phyloP scores from a whole-genome alignment of 2,888 invertebrate species.

The Morinoia aosen region DNA sequence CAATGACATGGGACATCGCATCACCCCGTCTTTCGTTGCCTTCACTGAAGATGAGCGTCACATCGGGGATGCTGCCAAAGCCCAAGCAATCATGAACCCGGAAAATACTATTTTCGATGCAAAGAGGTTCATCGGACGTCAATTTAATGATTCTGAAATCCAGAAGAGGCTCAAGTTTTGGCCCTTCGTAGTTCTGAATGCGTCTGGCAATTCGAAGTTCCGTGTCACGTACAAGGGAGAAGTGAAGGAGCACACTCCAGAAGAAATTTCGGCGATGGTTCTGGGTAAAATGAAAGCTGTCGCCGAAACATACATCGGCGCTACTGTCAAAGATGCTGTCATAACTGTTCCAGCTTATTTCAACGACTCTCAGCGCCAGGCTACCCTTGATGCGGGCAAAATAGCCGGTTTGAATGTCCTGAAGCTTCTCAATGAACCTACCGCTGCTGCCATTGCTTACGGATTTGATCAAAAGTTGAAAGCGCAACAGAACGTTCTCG shows the following conservation, averaged over 20 bases:
- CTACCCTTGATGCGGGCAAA: slow-evolving; percentile 47
- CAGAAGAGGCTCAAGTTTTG: neutral
- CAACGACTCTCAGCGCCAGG: slow-evolving; percentile 40
- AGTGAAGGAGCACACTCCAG: neutral
- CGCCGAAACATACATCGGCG: slow-evolving; percentile 6
- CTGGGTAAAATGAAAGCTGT: slow-evolving; percentile 6
- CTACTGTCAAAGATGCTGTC: slow-evolving; percentile 30
- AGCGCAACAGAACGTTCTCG: neutral
- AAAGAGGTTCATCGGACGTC: slow-evolving; percentile 18
- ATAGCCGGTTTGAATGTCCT: slow-evolving; percentile 24
- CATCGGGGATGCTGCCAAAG: slow-evolving; percentile 45
- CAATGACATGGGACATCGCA: slow-evolving; percentile 18
- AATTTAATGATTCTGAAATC: neutral
- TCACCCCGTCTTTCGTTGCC: slow-evolving; percentile 29
- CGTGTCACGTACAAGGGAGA: slow-evolving; percentile 7
- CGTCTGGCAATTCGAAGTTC: neutral
- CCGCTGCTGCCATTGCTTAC: slow-evolving; percentile 46
- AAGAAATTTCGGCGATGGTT: slow-evolving; percentile 42
- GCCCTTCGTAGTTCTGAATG: slow-evolving; percentile 11
- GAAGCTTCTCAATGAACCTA: slow-evolving; percentile 6
- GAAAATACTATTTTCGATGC: slow-evolving; percentile 44
- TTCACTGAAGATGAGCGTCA: slow-evolving; percentile 29
- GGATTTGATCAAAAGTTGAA: neutral
- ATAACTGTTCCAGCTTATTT: neutral
- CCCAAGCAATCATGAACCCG: neutral